A percentile compares a stretch with the other conserved stretches of the same genome.
phyloP scores from a whole-genome alignment of 2,888 invertebrate genomes.

The Epirrhoe tristata region DNA sequence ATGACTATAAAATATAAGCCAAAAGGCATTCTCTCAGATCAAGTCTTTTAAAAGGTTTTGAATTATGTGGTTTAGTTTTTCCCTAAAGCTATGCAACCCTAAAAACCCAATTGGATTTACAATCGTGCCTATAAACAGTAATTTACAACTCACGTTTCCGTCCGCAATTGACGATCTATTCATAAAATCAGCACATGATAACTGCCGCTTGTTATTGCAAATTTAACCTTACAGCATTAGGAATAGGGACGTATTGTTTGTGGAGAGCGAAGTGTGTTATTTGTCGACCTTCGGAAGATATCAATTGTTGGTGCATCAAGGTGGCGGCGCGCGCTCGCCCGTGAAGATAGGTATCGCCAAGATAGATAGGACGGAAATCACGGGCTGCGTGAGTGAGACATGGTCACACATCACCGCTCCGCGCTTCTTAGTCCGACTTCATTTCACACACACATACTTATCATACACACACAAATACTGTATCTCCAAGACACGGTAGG shows the following conservation, averaged over 20 bases:
- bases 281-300: slow-evolving; percentile 81
- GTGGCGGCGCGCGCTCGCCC: slow-evolving; percentile 61
- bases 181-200: slow-evolving; percentile 61
- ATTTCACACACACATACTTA: neutral
- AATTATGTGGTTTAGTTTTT: neutral
- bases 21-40: no score
- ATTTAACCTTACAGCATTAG: slow-evolving; percentile 12
- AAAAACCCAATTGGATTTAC: slow-evolving; percentile 42
- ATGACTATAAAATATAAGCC: no score
- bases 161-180: slow-evolving; percentile 67
- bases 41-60: no score
- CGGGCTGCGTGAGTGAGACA: slow-evolving; percentile 36
- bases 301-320: slow-evolving; percentile 74
- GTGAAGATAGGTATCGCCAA: slow-evolving; percentile 70
- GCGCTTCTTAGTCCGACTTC: neutral
- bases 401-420: slow-evolving; percentile 18
- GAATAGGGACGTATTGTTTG: slow-evolving; percentile 13
- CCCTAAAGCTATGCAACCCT: slow-evolving; percentile 28
- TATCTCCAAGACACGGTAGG: no score
- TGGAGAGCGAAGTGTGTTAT: slow-evolving; percentile 61
- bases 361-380: slow-evolving; percentile 59
- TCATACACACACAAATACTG: no score
- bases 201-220: slow-evolving; percentile 12
- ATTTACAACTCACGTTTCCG: slow-evolving; percentile 60
- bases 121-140: slow-evolving; percentile 49